Evolutionary conservation across 2,113 vertebrate genomes (phyloP), one percentile per base, ranked within the genome.

Genomic region (Garra rufa): DNA sequence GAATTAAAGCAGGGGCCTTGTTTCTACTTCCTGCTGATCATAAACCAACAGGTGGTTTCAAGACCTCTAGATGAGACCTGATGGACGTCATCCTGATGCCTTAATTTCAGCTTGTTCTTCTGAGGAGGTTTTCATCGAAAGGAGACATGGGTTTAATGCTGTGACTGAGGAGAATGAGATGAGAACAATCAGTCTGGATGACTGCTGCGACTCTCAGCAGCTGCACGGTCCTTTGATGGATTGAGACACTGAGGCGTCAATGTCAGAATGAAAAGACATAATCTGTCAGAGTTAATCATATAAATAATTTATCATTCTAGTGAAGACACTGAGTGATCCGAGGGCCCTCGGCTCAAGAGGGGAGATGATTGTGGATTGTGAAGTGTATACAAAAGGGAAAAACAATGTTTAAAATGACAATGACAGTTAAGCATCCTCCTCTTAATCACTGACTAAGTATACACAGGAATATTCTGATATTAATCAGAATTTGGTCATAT

Each of bases 251-350:
- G 28, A 55, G 79, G 44, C 44, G 50, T 81, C 79, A 41, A 24
- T 70, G 79, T 81, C 79, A 81, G 61, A 81, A 81, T 81, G 65
- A 30, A 70, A 70, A 63, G 77, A 50, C 57, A 63, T 81, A 26
- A 74, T 61, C 50, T 57, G 41, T 46, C 65, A 81, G 38, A 24
- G 78, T 63, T 73, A 74, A 85, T 85, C 76, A 85, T 28, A 26
- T 48, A 11, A 81, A 61, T 71, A 28, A 80, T 80, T 85, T 74
- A 80, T 85, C 83, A 61, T 61, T 79, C 46, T 52, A 11, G 26
- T 41, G 65, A 70, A 46, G 28, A 70, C 63, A 70, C 30, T 55
- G 19, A 81, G 63, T 55, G 63, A 81, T 52, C 79, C 7, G 6
- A 81, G 28, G 65, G 43, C 13, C 14, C 46, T 81, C 46, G 4